Percentiles rank a stretch among this genome's conserved stretches.
Conservation (phyloP, 2,113 vertebrate species). For the Calyptomena viridis region DNA sequence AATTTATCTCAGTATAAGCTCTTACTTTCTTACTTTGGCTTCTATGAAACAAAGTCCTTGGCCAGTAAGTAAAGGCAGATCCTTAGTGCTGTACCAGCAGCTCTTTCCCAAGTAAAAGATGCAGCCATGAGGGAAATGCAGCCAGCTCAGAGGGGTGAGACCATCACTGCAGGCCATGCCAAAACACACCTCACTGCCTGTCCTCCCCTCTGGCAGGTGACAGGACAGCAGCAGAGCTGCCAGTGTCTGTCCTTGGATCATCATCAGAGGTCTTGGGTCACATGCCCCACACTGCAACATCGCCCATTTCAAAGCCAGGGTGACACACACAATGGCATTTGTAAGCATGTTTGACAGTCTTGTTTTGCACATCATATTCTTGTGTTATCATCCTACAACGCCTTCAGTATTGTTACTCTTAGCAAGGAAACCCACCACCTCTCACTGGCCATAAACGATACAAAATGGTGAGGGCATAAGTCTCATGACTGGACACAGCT, state of each 20-base stretch:
- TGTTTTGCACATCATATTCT: rapidly evolving
- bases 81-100: neutral
- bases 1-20: neutral
- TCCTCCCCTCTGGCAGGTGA: neutral
- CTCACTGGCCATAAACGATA: neutral
- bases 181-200: rapidly evolving
- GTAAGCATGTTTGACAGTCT: rapidly evolving
- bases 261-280: rapidly evolving
- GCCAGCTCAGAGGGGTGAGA: neutral
- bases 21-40: neutral
- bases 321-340: rapidly evolving
- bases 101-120: neutral
- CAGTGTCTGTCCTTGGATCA: neutral
- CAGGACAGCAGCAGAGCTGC: neutral
- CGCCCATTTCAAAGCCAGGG: neutral
- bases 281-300: rapidly evolving
- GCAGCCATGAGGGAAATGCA: neutral
- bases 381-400: neutral
- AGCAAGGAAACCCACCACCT: neutral
- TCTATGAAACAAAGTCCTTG: neutral
- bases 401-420: neutral
- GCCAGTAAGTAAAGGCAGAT: neutral
- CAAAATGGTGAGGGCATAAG: neutral
- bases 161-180: rapidly evolving
- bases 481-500: rapidly evolving